These are phyloP conservation scores for Eurytoma californica DNA, from an alignment of 2,888 invertebrate species.

Conservation along the genomic window DNA sequence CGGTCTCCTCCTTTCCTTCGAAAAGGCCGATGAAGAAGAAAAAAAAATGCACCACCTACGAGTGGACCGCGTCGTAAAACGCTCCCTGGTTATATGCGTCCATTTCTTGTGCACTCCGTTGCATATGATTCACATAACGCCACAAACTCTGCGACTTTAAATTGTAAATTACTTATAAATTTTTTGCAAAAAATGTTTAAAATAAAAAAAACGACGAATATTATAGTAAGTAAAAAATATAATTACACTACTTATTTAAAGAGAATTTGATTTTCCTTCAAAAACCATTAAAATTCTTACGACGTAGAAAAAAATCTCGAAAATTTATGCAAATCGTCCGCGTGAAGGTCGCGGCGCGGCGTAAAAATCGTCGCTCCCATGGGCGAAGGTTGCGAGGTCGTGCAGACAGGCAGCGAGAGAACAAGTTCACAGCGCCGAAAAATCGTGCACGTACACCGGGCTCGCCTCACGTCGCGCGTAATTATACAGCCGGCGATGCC, in stretches of 20 bases:
- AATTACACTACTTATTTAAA: too few relatives aligned
- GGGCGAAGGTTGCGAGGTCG: not conserved
- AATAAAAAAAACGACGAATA: too few relatives aligned
- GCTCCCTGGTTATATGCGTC: conserved; percentile 34
- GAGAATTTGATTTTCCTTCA: too few relatives aligned
- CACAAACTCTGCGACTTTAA: too few relatives aligned
- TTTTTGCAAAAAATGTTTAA: too few relatives aligned
- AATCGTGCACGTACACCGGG: not conserved
- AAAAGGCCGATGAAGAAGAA: not conserved
- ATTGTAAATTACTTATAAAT: too few relatives aligned
- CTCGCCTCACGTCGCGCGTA: conserved; percentile 32
- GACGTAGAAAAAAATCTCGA: too few relatives aligned
- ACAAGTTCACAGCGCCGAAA: conserved; percentile 5
- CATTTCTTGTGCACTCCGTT: conserved; percentile 1
- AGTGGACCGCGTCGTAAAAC: conserved; percentile 39
- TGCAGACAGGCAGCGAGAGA: not conserved
- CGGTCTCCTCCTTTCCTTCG: not conserved
- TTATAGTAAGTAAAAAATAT: too few relatives aligned
- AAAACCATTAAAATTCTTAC: too few relatives aligned
- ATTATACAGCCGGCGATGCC: conserved; percentile 37
- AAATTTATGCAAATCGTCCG: too few relatives aligned
- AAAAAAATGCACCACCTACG: conserved; percentile 19
- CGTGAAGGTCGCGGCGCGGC: too few relatives aligned
- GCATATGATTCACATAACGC: not conserved
- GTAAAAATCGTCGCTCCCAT: too few relatives aligned